Percentiles rank a stretch among this genome's conserved stretches.
These are phyloP conservation scores for Dioctria linearis DNA, from an alignment of 2,888 invertebrate species.

Conservation along the genomic window DNA sequence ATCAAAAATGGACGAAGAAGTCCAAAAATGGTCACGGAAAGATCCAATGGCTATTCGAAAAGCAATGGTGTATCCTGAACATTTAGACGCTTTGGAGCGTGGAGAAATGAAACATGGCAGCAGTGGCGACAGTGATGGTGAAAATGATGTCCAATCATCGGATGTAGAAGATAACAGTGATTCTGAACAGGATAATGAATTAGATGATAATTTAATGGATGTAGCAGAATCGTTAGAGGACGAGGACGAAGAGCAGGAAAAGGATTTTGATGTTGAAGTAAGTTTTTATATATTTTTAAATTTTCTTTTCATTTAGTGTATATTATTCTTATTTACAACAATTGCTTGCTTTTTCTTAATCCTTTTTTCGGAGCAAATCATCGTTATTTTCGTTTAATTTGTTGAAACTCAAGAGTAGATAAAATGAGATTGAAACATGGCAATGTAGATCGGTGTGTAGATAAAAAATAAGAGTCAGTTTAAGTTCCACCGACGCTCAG, in stretches of 20 bases:
- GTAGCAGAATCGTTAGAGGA: slow-evolving; percentile 70
- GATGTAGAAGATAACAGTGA: slow-evolving; percentile 73
- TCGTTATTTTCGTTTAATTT: no score
- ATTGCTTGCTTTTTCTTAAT: no score
- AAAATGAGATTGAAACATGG: no score
- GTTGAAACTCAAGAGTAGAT: no score
- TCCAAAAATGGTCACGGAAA: slow-evolving; percentile 97
- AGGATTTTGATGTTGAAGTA: slow-evolving; percentile 77
- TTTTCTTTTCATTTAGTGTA: not conserved
- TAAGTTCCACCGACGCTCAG: no score
- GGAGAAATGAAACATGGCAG: slow-evolving; percentile 90
- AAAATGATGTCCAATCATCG: slow-evolving; percentile 68
- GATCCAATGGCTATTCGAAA: slow-evolving; percentile 93
- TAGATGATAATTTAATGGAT: slow-evolving; percentile 72
- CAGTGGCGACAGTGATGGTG: slow-evolving; percentile 75
- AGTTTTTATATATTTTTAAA: slow-evolving; percentile 4
- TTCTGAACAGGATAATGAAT: slow-evolving; percentile 74
- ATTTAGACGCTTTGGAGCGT: slow-evolving; percentile 85
- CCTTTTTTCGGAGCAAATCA: no score
- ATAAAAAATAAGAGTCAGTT: no score
- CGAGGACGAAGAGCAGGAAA: slow-evolving; percentile 71
- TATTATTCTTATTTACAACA: not conserved
- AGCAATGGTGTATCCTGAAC: slow-evolving; percentile 95
- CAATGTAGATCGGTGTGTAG: no score
- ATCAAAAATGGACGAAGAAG: slow-evolving; percentile 98